A percentile compares a stretch with the other conserved stretches of the same genome.
phyloP scores from a whole-genome alignment of 2,888 invertebrate genomes.

The Philonicus albiceps region DNA sequence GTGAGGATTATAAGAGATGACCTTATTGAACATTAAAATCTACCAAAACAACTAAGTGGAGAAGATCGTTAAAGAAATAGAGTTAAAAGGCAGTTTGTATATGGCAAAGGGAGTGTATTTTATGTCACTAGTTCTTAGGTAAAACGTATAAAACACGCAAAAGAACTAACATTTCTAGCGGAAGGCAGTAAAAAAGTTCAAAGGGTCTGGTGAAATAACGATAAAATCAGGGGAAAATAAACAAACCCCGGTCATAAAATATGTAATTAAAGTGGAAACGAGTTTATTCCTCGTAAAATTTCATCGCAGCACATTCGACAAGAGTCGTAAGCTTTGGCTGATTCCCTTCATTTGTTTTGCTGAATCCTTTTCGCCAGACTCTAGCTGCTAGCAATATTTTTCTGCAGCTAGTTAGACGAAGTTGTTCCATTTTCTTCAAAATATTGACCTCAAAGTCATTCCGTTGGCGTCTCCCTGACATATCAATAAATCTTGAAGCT shows the following conservation, averaged over 20 bases:
- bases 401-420: slow-evolving; percentile 22
- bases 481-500: slow-evolving; percentile 38
- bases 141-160: not conserved
- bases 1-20: not conserved
- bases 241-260: not conserved
- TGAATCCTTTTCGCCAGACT: not conserved
- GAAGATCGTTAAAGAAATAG: not conserved
- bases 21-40: not conserved
- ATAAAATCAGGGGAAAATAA: not conserved
- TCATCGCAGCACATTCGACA: slow-evolving; percentile 21
- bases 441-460: slow-evolving; percentile 41
- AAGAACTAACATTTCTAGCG: not conserved
- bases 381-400: not conserved
- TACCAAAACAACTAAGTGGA: not conserved
- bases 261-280: slow-evolving; percentile 13
- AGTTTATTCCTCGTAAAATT: slow-evolving; percentile 32
- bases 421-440: slow-evolving; percentile 32
- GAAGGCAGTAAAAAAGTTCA: not conserved
- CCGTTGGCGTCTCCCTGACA: slow-evolving; percentile 36
- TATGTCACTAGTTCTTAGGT: not conserved
- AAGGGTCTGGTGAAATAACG: not conserved
- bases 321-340: not conserved
- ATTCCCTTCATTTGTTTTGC: not conserved
- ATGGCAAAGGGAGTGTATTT: not conserved
- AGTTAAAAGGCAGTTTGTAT: not conserved